Percentiles rank a stretch among this genome's conserved stretches.
Evolutionary conservation across 2,888 invertebrate genomes (phyloP).

Genomic region (Monoplex corrugatus): DNA sequence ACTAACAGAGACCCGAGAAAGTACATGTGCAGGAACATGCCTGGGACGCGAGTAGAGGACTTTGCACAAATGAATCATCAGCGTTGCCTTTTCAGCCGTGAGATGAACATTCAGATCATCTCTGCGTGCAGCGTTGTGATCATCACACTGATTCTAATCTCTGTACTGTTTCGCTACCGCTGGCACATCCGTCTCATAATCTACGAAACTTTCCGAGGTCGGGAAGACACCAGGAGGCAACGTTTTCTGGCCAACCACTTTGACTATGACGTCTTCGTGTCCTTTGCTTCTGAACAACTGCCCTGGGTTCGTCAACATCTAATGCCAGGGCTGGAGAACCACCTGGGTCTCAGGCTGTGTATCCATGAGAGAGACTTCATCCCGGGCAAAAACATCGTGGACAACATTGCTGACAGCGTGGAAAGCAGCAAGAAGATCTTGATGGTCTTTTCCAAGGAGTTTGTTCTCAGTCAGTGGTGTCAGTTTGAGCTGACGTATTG

Average conservation of each 20-base stretch:
- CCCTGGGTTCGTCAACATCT: conserved; percentile 86
- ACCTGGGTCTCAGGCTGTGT: conserved; percentile 82
- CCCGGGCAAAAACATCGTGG: conserved; percentile 87
- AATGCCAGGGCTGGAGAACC: conserved; percentile 85
- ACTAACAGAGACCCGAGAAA: no score
- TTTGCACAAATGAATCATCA: conserved; percentile 45
- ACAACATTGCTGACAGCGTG: conserved; percentile 88
- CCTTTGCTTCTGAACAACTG: conserved; percentile 87
- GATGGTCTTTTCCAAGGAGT: conserved; percentile 85
- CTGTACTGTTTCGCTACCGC: conserved; percentile 83
- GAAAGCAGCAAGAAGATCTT: conserved; percentile 86
- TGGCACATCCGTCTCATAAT: conserved; percentile 84
- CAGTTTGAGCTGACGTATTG: conserved; percentile 60
- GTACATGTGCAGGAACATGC: conserved; percentile 47
- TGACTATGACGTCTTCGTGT: conserved; percentile 87
- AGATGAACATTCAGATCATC: conserved; percentile 44
- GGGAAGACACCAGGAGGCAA: background rate
- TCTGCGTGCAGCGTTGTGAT: conserved; percentile 48
- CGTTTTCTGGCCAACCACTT: conserved; percentile 58
- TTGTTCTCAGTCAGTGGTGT: conserved; percentile 63
- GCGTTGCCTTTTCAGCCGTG: conserved; percentile 49
- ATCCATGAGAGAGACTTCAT: conserved; percentile 88
- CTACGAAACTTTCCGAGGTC: conserved; percentile 64
- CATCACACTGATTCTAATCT: conserved; percentile 53
- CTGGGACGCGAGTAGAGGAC: background rate